Base-by-base conservation (phyloP, 1,140 invertebrate genomes). In the Lucilia cuprina region DNA sequence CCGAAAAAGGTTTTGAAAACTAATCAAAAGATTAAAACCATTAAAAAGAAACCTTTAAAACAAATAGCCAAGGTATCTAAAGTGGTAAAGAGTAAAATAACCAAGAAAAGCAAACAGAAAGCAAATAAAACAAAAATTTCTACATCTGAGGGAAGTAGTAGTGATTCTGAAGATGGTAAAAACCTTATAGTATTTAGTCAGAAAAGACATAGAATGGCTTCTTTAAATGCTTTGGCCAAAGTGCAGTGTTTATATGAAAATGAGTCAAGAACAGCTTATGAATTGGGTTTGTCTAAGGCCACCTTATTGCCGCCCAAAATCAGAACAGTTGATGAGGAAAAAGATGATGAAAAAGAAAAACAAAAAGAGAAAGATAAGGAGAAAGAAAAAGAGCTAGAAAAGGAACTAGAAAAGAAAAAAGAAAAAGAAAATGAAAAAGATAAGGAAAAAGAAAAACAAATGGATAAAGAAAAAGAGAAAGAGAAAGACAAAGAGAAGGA, bases 181-280 rank as follows among this genome's bases (percentile, higher is more conserved):
- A 88, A 88, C 74, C 78, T 89, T 35, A 89, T 88, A 74, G 85
- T 85, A 75, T 88, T 85, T 83, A 95, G 95, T 0, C 95, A 95
- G 12, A 96, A 96, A 91, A 93, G 94, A 83, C 95, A 96, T 88
- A 93, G 97, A 85, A 96, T 97, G 88, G 97, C 97, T 35, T 97
- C 96, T 8, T 90, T 98, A 19, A 98, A 98, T 91, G 97, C 97
- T 0, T 91, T 96, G 86, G 96, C 96, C n/a, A 97, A 98, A 93
- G 96, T 98, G 47, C 96, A 97, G 89, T 97, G 96, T 89, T 92
- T 98, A 14, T 97, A 97, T 87, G 97, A 98, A 90, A 97, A 97
- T 89, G 96, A 97, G 91, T 95, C 94, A 65, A 92, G 95, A 77
- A 94, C 94, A 3, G 94, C 94, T 86, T 93, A 95, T 84, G 93